Evolutionary conservation across 2,113 vertebrate genomes (phyloP), one percentile per base, ranked within the genome.

Genomic region (Nyctibius bracteatus): DNA sequence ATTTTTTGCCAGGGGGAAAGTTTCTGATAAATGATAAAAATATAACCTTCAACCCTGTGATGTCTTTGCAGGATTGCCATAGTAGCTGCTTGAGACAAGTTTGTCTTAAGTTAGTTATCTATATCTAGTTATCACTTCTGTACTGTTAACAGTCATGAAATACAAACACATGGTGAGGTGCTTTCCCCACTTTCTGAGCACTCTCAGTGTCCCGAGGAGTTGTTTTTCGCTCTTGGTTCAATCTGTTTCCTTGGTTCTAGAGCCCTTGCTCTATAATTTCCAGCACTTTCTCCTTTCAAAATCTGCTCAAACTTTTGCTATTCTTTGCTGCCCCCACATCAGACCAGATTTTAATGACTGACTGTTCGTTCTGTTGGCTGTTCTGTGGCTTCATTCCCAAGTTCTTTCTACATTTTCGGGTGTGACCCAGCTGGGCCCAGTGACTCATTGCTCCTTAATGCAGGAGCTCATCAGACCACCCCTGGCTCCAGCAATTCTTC

Each of bases 371-470:
- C 75, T 68, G 20, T 62, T 24, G 57, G 31, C 67, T 88, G 67
- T n/a, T 93, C 51, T 77, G 23, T 52, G 61, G 65, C 47, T 95
- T 94, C 80, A 52, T 88, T 94, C 68, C 65, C 33, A 72, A 90
- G 6, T 78, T 88, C 44, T 88, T 94, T 92, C 54, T 77, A 78
- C 72, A 37, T 78, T 81, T 90, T 91, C 33, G 72, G 88, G 90
- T 90, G 80, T 95, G 92, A 95, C 94, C 68, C 70, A 88, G 54
- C 82, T 91, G 80, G 77, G 52, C 65, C 52, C 62, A 86, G 43
- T 93, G 95, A 93, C 57, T 96, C 95, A 92, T 46, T 84, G 75
- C 80, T 93, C 63, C 71, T 86, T 78, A 86, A 81, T 65, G 75
- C 31, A 75, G 68, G 86, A 71, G 44, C 54, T 94, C 82, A 62